phyloP scores from a whole-genome alignment of 2,797 vertebrate genomes.

The Typhlichthys subterraneus region DNA sequence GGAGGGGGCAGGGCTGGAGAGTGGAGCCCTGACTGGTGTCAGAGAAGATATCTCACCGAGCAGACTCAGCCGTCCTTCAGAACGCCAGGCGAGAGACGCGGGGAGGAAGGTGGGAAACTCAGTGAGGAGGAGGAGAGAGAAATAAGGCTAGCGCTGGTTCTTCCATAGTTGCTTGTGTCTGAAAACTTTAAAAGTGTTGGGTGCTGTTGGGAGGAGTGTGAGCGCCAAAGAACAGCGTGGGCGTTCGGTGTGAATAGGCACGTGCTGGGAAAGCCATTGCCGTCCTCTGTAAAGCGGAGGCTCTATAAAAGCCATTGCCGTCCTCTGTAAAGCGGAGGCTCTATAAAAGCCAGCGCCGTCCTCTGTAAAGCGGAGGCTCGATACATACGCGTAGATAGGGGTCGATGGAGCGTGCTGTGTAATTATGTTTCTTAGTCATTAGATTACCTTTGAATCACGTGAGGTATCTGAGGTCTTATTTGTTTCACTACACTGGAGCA shows the following conservation, averaged over 20 bases:
- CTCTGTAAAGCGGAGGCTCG: conserved; percentile 16
- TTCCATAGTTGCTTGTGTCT: conserved; percentile 47
- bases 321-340: conserved; percentile 15
- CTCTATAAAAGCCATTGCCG: conserved; percentile 15
- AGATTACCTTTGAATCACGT: conserved; percentile 18
- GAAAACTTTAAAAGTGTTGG: conserved; percentile 13
- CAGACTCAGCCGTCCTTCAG: conserved; percentile 25
- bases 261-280: conserved; percentile 28
- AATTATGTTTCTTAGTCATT: conserved; percentile 13
- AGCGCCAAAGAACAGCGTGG: conserved; percentile 20
- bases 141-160: conserved; percentile 12
- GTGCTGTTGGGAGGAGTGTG: conserved; percentile 25
- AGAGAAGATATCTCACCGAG: conserved; percentile 39
- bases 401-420: neutral
- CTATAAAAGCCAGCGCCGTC: conserved; percentile 15
- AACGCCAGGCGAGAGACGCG: conserved; percentile 27
- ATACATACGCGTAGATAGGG: conserved; percentile 13
- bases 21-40: conserved; percentile 21
- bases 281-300: conserved; percentile 12
- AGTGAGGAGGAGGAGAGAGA: neutral
- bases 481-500: conserved; percentile 26
- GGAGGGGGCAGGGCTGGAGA: conserved; percentile 16
- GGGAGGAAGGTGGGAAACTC: conserved; percentile 18
- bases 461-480: conserved; percentile 5
- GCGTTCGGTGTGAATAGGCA: conserved; percentile 24